phyloP scores from a whole-genome alignment of 2,888 invertebrate species.

The Esperia sulphurella region DNA sequence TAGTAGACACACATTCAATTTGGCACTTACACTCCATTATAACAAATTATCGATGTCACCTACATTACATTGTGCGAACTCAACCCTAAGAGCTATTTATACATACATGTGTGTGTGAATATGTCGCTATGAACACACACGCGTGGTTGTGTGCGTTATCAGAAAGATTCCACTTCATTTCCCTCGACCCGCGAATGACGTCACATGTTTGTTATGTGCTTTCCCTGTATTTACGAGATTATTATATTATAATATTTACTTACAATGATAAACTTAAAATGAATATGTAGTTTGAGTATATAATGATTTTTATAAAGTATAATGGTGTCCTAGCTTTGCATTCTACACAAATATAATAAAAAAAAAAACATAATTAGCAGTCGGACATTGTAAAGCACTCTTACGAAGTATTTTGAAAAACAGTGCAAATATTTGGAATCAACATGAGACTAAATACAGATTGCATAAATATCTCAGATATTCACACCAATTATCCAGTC shows the following conservation, averaged over 20 bases:
- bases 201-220: conserved; percentile 28
- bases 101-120: conserved; percentile 17
- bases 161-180: conserved; percentile 78
- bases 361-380: no score
- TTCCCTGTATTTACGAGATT: not conserved
- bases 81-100: conserved; percentile 36
- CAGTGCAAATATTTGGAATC: no score
- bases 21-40: conserved; percentile 64
- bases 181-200: conserved; percentile 70
- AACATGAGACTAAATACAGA: no score
- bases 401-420: no score
- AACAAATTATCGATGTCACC: conserved; percentile 74
- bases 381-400: no score
- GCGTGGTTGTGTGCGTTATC: conserved; percentile 69
- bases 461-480: no score
- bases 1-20: conserved; percentile 58
- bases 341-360: no score
- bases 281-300: no score
- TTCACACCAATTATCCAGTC: no score
- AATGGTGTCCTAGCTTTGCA: no score
- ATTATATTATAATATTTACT: not conserved
- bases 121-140: conserved; percentile 14
- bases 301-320: no score
- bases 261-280: not conserved
- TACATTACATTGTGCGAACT: conserved; percentile 62